Base-by-base conservation (phyloP, 2,797 vertebrate species). In the Gallinago nigripennis region DNA sequence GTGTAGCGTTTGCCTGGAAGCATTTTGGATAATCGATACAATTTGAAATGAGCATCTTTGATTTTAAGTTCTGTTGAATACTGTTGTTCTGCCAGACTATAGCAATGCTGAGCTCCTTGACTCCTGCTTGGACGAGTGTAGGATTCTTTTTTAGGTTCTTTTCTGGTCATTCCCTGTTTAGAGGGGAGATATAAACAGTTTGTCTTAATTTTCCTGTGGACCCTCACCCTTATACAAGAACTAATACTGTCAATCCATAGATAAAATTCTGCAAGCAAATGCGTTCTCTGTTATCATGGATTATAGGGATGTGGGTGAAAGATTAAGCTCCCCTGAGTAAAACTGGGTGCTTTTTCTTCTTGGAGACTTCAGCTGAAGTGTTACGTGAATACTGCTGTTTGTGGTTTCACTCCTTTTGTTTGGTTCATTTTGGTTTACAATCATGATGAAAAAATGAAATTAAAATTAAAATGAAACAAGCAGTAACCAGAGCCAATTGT, bases 321-420 rank as follows among this genome's bases (percentile, higher is more conserved):
- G 39, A 58, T 65, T 24, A 48, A 13, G 10, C 16, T 89, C 4
- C 84, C 30, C 45, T 64, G 54, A 71, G 79, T 75, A 83, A 76
- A 83, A 76, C 6, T 51, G 28, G 19, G 25, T 41, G 31, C 9
- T 65, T 76, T 39, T 76, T 4, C 27, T 68, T 78, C 68, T 69
- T 76, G 39, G 27, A 82, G 39, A 28, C 25, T 58, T 86, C 35
- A 69, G 18, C 56, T 91, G 69, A 57, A 90, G 46, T 8, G 39
- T 63, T 45, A 51, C 2, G 0, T 28, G 51, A 64, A 66, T 23
- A 3, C 43, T 63, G 46, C 27, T 66, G 57, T 66, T 94, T 83
- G 81, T 73, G 77, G 85, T 82, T 96, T 96, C 45, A 9, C 33
- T 83, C 66, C 25, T 7, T 91, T 91, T 76, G n/a, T 82, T 90